Evolutionary conservation across 2,888 invertebrate species (phyloP), one percentile per base, ranked within the genome.

Genomic region (Morpho deidamia): DNA sequence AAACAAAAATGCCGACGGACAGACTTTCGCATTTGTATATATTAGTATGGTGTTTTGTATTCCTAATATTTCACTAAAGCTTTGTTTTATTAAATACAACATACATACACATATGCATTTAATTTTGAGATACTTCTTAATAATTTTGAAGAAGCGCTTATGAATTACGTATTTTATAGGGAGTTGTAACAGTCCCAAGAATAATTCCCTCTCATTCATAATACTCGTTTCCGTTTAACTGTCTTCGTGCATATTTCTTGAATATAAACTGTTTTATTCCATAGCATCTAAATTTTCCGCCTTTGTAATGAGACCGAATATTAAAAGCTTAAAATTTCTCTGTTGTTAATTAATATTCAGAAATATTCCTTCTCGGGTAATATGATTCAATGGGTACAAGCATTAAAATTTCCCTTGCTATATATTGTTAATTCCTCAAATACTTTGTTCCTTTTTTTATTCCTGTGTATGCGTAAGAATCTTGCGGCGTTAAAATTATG

Each of bases 221-320:
- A 48, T 35, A 48, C 40, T 34, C 23, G 23, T 47, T 47, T 32
- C 47, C 7, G 12, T 48, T 48, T 48, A 48, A 40, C 48, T 34
- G 41, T 48, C n/a, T 48, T 48, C 40, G 41, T 41, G 41, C 33
- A 48, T 11, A 48, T 48, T 48, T 48, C 34, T 48, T 48, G 34
- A 48, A 48, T 34, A 48, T 48, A 14, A 48, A 48, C 34, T 34
- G 48, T 48, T 41, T 48, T 34, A 33, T 41, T 48, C 41, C 12
- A 35, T 41, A 48, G 41, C 12, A 41, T 33, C 34, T 34, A 34
- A 34, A 48, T n/a, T 48, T 10, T 33, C 8, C 41, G 10, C 41
- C 33, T 41, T 34, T 39, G 12, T 39, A 41, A 41, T 34, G 12
- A 41, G 41, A 11, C 11, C 2, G 11, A 23, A 23, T 23, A 5